Percentiles rank a stretch among this genome's conserved stretches.
phyloP scores from a whole-genome alignment of 2,113 vertebrate species.

The Stercorarius parasiticus region DNA sequence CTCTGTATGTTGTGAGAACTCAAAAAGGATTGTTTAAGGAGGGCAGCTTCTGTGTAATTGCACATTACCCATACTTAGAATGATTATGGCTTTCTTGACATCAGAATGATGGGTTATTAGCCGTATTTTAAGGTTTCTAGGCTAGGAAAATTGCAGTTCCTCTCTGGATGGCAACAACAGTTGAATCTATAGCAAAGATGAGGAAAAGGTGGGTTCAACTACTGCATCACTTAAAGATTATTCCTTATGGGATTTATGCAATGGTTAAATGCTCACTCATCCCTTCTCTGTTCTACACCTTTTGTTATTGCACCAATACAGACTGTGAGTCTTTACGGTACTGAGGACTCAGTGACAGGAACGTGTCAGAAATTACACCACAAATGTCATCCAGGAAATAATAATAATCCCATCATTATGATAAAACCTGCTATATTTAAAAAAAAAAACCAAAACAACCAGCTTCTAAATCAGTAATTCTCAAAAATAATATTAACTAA shows the following conservation, averaged over 20 bases:
- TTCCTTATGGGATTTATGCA: neutral
- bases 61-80: slow-evolving; percentile 27
- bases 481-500: neutral
- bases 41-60: slow-evolving; percentile 19
- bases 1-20: neutral
- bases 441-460: neutral
- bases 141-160: neutral
- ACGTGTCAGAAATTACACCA: neutral
- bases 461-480: neutral
- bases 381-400: neutral
- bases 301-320: neutral
- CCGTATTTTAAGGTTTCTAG: slow-evolving; percentile 10
- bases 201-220: neutral
- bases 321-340: neutral
- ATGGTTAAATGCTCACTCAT: neutral
- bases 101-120: slow-evolving; percentile 25
- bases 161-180: neutral
- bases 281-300: neutral
- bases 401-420: neutral
- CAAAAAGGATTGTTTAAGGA: slow-evolving; percentile 13
- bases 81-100: neutral
- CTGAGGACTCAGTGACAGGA: neutral
- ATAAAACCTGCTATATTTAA: neutral
- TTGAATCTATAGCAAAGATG: neutral
- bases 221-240: neutral